Percentiles rank a stretch among this genome's conserved stretches.
These are phyloP conservation scores for Elegia similella DNA, from an alignment of 2,888 invertebrate species.

Conservation along the genomic window DNA sequence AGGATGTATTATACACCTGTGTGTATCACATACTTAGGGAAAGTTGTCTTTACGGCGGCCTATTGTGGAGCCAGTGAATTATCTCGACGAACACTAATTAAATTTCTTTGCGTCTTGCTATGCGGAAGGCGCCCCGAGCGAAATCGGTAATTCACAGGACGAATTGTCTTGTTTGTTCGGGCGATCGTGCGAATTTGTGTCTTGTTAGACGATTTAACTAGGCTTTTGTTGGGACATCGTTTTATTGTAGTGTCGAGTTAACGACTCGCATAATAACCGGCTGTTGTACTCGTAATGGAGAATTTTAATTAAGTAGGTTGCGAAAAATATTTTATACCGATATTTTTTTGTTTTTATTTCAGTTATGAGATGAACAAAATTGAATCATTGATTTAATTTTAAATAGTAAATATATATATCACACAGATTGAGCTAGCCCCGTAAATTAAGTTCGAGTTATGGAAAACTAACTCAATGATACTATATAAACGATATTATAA, in stretches of 20 bases:
- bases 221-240: slow-evolving; percentile 27
- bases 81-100: slow-evolving; percentile 71
- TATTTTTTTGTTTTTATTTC: no score
- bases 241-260: slow-evolving; percentile 21
- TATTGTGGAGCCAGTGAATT: slow-evolving; percentile 66
- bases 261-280: slow-evolving; percentile 5
- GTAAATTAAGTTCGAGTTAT: no score
- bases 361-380: no score
- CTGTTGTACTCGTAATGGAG: neutral
- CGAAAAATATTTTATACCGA: no score
- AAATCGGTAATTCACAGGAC: slow-evolving; percentile 54
- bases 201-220: slow-evolving; percentile 32
- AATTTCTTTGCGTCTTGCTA: slow-evolving; percentile 66
- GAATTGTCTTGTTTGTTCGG: slow-evolving; percentile 55
- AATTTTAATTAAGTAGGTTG: neutral
- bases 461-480: no score
- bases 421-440: no score
- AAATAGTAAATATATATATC: no score
- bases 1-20: slow-evolving; percentile 26
- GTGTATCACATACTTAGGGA: slow-evolving; percentile 41
- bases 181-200: slow-evolving; percentile 42
- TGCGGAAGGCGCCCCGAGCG: slow-evolving; percentile 47
- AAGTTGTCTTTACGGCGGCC: slow-evolving; percentile 60
- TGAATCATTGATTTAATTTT: no score
- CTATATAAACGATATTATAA: no score